Conservation (phyloP, 2,113 vertebrate genomes). For the Dipodomys stephensi region DNA sequence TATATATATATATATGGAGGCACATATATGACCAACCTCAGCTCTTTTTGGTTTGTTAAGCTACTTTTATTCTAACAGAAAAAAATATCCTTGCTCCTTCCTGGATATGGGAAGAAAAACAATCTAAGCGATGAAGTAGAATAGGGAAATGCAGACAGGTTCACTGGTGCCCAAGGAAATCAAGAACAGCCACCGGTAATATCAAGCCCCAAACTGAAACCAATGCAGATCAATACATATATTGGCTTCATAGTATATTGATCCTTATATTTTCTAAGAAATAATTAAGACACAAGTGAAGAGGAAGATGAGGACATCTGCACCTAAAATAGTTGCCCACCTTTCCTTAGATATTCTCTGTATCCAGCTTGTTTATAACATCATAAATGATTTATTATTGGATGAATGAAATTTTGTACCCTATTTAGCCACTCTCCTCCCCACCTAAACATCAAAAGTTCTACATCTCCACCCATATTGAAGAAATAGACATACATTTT, state of each 20-base stretch:
- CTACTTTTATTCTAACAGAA: background rate
- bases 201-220: background rate
- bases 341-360: background rate
- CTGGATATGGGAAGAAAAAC: background rate
- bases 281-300: conserved; percentile 5
- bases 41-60: background rate
- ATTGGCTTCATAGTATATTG: background rate
- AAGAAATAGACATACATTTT: too few species aligned
- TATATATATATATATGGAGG: too few species aligned
- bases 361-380: background rate
- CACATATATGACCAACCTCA: background rate
- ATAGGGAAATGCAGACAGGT: background rate
- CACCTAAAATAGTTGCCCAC: background rate
- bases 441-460: rapidly evolving
- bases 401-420: background rate
- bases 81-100: background rate
- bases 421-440: too few species aligned
- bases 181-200: background rate
- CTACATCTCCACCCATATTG: too few species aligned
- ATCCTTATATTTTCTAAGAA: background rate
- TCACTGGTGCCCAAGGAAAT: background rate
- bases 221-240: background rate
- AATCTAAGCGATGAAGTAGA: background rate
- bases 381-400: background rate
- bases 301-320: background rate